Base-by-base conservation (phyloP, 2,888 invertebrate genomes). In the Sminthurinus aureus region DNA sequence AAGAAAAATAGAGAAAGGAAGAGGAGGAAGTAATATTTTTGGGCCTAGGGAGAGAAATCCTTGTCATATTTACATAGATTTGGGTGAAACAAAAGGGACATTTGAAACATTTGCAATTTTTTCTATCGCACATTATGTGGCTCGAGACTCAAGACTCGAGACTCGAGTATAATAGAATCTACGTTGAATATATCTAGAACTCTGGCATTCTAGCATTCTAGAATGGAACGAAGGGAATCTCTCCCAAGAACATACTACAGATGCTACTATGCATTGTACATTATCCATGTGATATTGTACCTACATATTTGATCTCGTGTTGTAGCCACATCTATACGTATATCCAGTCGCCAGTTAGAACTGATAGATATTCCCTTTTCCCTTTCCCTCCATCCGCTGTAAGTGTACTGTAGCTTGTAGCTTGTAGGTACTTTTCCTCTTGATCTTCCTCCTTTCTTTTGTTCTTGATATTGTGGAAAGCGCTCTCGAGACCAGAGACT, bases 51-150 rank as follows among this genome's bases (percentile, higher is more conserved):
- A 22, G 11, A 64, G 64, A 67, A 71, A 13, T 22, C 26, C 71
- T 71, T 71, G 51, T 76, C 76, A 76, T 76, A 76, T 76, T 76
- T 76, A 76, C 76, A 76, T 76, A 58, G 52, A 76, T 52, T 76
- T 51, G 20, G 73, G 12, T 76, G 52, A 76, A 52, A 76, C 76
- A 76, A 51, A 76, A 76, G 76, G 22, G 51, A 50, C 38, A 74
- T 74, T 74, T 74, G 38, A 74, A 75, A 75, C 51, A 51, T 75
- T 75, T 75, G 50, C 50, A 75, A 20, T 52, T 76, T 76, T 76
- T 76, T 52, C 20, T 76, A 50, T 51, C n/a, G 52, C 75, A 80
- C 80, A 80, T 80, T 80, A 80, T 80, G 80, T 80, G 80, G 80
- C 71, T 71, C 71, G 71, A 80, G 51, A 52, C n/a, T n/a, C n/a